Base-by-base conservation (phyloP, 2,888 invertebrate species). In the Aleiodes leptofemur region DNA sequence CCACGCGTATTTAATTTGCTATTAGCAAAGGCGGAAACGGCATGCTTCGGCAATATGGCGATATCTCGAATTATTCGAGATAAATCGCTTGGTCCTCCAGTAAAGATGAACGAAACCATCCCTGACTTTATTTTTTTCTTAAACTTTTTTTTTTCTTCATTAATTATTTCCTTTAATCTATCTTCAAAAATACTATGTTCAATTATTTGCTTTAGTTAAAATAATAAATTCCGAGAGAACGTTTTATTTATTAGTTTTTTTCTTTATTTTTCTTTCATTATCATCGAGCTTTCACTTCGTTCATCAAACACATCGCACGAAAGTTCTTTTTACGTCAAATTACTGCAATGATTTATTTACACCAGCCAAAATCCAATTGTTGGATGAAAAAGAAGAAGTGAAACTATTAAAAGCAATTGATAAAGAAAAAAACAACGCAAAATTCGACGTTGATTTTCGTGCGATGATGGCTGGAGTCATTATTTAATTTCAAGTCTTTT, bases 401-500 rank as follows among this genome's bases (percentile, higher is more conserved):
- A 71, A 23, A 71, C 56, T 11, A 68, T 34, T 23, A 69, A 50
- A 14, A 31, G 38, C 31, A 68, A 5, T 50, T 16, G 3, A 57
- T 23, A 48, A 48, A 64, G 23, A 51, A 55, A 74, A 76, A 51
- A 72, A 73, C 51, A 57, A 70, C 69, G 55, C 68, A 53, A 69
- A 69, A 64, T 69, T 72, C 69, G 66, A 71, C 64, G 66, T 61
- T 66, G 9, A 51, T 74, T 72, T 69, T 59, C 34, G 56, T 71
- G 73, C 72, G 76, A 74, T 72, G 61, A 57, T 57, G 38, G 72
- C 77, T 75, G 75, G 80, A 79, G 76, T 76, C 69, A 73, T 34
- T 51, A 31, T 38, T 72, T 61, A 53, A 64, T 29, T 69, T 43
- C 43, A 43, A 43, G 43, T 43, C 43, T 70, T 29, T 70, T 29